Evolutionary conservation across 2,888 invertebrate genomes (phyloP), one percentile per base, ranked within the genome.

Genomic region (Rhabditoides inermis): DNA sequence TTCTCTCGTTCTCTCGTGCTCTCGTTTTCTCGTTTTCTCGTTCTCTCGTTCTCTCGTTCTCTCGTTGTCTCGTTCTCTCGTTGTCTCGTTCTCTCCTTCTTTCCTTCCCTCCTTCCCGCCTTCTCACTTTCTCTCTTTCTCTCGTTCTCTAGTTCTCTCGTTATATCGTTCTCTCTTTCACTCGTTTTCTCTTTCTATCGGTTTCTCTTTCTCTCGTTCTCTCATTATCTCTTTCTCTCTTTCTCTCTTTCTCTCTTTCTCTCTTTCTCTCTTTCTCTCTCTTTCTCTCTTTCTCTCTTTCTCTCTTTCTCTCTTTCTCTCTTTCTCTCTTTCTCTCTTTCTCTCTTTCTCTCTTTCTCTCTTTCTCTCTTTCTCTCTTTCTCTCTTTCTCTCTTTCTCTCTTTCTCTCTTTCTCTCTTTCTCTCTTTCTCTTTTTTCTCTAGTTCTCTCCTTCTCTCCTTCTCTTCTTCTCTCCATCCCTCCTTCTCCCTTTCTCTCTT

Each of bases 341-440:
- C 12, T 22, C 45, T 44, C 48, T 50, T 49, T 54, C 49, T 49
- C 35, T 27, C 30, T 45, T 28, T 20, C 45, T 51, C 42, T 25
- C 25, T 20, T 42, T 42, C 42, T 7, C 3, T 6, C 27, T 5
- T n/a, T 7, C 42, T 42, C 26, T 42, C 26, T 39, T n/a, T 32
- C 32, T 26, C 37, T 45, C 30, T 37, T 39, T 37, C 53, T 37
- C 36, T 49, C 49, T 36, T 18, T 18, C 28, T 22, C 36, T 20
- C 45, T 23, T 32, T 26, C 3, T 22, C 10, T 42, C 53, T 26
- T 49, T 49, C 46, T 49, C 45, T 45, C 46, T 53, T 45, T 49
- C 49, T 49, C 53, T 50, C 45, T 54, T 46, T 49, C 46, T 54
- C 54, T 49, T 49, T 54, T 49, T 49, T 54, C 54, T 54, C 45